These are phyloP conservation scores for Neoarius graeffei DNA, from an alignment of 2,113 vertebrate genomes.

Conservation along the genomic window DNA sequence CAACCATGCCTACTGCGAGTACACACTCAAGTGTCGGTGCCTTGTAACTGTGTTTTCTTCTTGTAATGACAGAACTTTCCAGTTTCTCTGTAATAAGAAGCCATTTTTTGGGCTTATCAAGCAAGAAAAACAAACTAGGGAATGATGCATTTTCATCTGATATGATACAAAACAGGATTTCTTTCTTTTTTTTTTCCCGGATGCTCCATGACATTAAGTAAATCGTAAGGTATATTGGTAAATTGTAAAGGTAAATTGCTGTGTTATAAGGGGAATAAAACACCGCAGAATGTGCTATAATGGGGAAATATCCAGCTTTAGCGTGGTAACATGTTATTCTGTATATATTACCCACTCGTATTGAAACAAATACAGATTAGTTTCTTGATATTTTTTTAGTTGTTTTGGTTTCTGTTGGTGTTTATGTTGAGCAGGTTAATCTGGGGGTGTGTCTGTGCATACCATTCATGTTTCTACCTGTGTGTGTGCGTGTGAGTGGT, in stretches of 20 bases:
- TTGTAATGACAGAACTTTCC: background rate
- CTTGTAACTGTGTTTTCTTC: background rate
- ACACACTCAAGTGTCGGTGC: background rate
- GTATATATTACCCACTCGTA: background rate
- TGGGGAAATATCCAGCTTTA: background rate
- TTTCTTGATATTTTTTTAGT: background rate
- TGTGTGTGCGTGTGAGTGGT: background rate
- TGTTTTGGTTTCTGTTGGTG: background rate
- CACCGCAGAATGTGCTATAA: background rate
- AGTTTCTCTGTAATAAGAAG: background rate
- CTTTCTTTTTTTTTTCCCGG: background rate
- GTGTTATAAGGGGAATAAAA: background rate
- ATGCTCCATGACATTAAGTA: background rate
- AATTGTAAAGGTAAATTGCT: background rate
- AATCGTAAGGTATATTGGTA: background rate
- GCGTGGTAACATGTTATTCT: background rate
- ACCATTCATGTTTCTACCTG: too few relatives aligned
- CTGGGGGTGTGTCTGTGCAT: too few relatives aligned
- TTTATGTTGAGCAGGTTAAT: background rate
- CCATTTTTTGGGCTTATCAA: background rate
- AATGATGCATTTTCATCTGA: background rate
- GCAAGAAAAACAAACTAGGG: background rate
- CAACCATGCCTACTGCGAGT: too few relatives aligned
- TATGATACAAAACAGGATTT: background rate
- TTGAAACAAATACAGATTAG: background rate